phyloP scores from a whole-genome alignment of 2,113 vertebrate species.

The Tupaia tana region DNA sequence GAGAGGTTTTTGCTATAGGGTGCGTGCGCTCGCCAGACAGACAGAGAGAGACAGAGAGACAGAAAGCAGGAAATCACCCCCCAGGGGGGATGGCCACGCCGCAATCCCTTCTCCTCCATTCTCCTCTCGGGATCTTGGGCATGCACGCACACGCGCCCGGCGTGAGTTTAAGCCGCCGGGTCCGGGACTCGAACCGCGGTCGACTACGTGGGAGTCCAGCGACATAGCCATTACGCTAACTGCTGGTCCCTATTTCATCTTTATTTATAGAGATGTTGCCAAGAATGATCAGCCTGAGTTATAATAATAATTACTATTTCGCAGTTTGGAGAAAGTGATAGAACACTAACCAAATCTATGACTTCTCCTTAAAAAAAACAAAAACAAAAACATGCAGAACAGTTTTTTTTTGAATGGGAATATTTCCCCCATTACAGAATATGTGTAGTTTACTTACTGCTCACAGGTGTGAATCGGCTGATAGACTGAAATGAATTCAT shows the following conservation, averaged over 20 bases:
- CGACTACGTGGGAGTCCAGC: no score
- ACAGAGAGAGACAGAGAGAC: no score
- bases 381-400: background rate
- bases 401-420: background rate
- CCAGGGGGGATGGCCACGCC: no score
- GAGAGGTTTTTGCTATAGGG: no score
- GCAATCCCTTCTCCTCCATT: no score
- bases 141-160: no score
- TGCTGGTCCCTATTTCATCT: conserved; percentile 17
- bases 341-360: background rate
- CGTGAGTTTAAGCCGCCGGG: no score
- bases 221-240: no score
- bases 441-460: background rate
- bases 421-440: background rate
- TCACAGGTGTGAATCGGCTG: background rate
- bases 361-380: background rate
- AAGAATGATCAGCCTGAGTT: background rate
- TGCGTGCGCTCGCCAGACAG: no score
- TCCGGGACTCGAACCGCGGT: no score
- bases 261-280: conserved; percentile 26
- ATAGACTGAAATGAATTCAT: background rate
- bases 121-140: no score
- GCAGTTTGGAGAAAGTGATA: background rate
- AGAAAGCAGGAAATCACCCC: no score
- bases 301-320: background rate